A percentile compares a stretch with the other conserved stretches of the same genome.
phyloP scores from a whole-genome alignment of 2,888 invertebrate species.

The Endomychus coccineus region DNA sequence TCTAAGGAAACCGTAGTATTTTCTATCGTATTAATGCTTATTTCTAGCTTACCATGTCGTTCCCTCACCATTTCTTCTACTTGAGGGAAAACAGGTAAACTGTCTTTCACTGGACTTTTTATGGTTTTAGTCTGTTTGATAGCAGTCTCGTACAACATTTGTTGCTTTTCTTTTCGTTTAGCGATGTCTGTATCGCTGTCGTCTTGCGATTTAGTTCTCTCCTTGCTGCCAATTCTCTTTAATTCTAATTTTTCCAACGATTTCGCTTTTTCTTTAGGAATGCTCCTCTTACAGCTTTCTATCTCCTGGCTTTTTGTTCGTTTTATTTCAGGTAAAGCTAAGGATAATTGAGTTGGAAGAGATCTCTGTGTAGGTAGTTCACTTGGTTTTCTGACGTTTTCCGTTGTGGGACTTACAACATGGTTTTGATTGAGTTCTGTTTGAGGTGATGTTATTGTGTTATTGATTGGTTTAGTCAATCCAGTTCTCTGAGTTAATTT shows the following conservation, averaged over 20 bases:
- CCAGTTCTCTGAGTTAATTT: constrained; percentile 31
- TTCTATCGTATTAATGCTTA: constrained; percentile 58
- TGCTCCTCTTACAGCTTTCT: constrained; percentile 47
- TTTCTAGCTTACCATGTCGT: constrained; percentile 66
- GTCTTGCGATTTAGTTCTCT: constrained; percentile 64
- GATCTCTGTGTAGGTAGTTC: background rate
- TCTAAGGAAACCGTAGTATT: constrained; percentile 45
- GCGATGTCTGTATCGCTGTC: constrained; percentile 65
- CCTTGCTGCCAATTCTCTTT: constrained; percentile 51
- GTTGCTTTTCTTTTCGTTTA: constrained; percentile 67
- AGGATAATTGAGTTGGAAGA: constrained; percentile 24
- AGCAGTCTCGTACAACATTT: constrained; percentile 67
- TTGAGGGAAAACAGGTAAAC: constrained; percentile 61
- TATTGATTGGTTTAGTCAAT: constrained; percentile 19
- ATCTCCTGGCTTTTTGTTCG: constrained; percentile 57
- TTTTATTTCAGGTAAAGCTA: constrained; percentile 42
- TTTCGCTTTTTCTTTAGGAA: constrained; percentile 60
- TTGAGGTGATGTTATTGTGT: constrained; percentile 25
- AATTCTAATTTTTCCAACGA: constrained; percentile 60
- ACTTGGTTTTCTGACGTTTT: constrained; percentile 5
- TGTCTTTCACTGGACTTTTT: constrained; percentile 66
- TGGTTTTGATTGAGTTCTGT: constrained; percentile 18
- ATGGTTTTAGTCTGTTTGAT: constrained; percentile 68
- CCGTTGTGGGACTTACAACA: background rate
- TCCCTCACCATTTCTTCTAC: constrained; percentile 68